Percentiles rank a stretch among this genome's conserved stretches.
phyloP scores from a whole-genome alignment of 2,888 invertebrate genomes.

The Meghimatium bilineatum region DNA sequence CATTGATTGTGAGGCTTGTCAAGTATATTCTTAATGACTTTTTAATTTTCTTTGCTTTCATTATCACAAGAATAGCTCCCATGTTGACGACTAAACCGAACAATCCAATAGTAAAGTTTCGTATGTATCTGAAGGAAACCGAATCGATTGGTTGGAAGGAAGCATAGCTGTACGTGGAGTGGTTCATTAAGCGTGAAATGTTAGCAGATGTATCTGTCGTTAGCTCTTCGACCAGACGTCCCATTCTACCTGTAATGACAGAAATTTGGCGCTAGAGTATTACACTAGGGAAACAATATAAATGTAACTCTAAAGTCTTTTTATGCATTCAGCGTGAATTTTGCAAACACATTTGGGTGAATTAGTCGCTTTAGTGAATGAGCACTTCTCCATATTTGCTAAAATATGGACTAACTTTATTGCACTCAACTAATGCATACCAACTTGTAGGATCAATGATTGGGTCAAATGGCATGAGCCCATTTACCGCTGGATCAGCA shows the following conservation, averaged over 20 bases:
- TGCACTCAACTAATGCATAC: too few species aligned
- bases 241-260: neutral
- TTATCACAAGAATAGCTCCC: neutral
- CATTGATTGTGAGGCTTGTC: conserved; percentile 1
- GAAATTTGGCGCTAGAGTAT: neutral
- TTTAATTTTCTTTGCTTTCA: neutral
- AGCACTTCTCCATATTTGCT: too few species aligned
- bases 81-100: neutral
- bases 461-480: too few species aligned
- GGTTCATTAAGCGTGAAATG: neutral
- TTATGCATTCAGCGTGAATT: too few species aligned
- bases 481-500: too few species aligned
- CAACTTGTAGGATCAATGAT: too few species aligned
- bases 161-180: neutral
- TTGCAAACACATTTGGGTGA: too few species aligned
- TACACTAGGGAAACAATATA: too few species aligned
- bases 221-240: neutral
- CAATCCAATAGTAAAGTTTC: conserved; percentile 2
- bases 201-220: neutral
- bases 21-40: conserved; percentile 1
- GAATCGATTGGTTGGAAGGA: too few species aligned
- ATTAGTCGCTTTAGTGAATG: too few species aligned
- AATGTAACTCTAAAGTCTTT: too few species aligned
- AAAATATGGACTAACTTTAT: too few species aligned
- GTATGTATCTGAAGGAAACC: neutral